These are phyloP conservation scores for Capitulum mitella DNA, from an alignment of 2,888 invertebrate genomes.

Conservation along the genomic window DNA sequence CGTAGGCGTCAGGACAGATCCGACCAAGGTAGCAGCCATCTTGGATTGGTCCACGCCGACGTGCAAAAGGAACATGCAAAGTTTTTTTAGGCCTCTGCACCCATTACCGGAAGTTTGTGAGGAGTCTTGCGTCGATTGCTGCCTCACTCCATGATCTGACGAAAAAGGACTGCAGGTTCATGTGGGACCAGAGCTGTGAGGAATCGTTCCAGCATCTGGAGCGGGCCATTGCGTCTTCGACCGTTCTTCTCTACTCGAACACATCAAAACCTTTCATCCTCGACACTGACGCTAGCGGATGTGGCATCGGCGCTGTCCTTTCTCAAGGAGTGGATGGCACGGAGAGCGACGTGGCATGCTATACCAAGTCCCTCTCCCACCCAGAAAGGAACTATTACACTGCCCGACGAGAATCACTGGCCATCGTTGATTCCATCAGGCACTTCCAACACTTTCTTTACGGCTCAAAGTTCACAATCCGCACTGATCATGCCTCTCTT, in stretches of 20 bases:
- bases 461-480: neutral
- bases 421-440: conserved; percentile 6
- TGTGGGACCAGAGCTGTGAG: conserved; percentile 39
- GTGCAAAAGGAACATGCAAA: conserved; percentile 31
- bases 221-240: neutral
- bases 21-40: conserved; percentile 35
- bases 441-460: neutral
- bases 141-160: conserved; percentile 36
- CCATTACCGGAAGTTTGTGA: conserved; percentile 37
- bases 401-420: neutral
- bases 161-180: neutral
- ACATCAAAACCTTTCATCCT: neutral
- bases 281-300: neutral
- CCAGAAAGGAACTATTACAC: neutral
- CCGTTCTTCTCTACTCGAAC: neutral
- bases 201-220: conserved; percentile 40
- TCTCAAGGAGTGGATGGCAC: neutral
- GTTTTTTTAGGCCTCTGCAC: conserved; percentile 38
- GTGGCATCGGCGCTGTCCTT: neutral
- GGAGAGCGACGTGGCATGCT: neutral
- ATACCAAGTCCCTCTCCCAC: neutral
- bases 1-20: conserved; percentile 35
- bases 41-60: conserved; percentile 36
- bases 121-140: conserved; percentile 35
- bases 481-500: conserved; percentile 30